Base-by-base conservation (phyloP, 2,113 vertebrate genomes). In the Melanerpes formicivorus region DNA sequence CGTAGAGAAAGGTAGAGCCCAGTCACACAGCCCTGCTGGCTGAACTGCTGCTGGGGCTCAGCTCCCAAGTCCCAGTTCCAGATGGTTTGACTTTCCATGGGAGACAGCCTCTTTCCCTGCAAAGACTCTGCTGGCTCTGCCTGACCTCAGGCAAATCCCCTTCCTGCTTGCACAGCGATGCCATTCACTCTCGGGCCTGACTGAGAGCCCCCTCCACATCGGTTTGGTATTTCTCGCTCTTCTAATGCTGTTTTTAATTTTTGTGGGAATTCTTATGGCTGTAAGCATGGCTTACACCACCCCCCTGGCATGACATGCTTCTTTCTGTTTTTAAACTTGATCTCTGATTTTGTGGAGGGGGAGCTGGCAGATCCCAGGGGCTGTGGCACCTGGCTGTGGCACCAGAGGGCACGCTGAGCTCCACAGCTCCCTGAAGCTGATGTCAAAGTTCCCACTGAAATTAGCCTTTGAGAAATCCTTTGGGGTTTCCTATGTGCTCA, bases 391-490 rank as follows among this genome's bases (percentile, higher is more conserved):
- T n/a, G 55, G n/a, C 65, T 85, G 21, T 70, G 65, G 76, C 62
- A 76, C 18, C 64, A 91, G 82, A 66, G 88, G 46, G 64, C 81
- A 30, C 29, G 56, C 76, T 63, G 80, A 73, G 60, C 69, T 73
- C 46, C 64, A 18, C 15, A 18, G 76, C 46, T 52, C 27, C 4
- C 52, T 55, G 44, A 37, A 66, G 23, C 30, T 26, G 34, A 78
- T 21, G 30, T 34, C 66, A 76, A 84, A 44, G 3, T 63, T 62
- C 48, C 81, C 34, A 30, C 78, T 63, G 23, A 76, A 89, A 79
- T n/a, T 14, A 37, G 7, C 56, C 83, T 93, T 64, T 16, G 40
- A 48, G 5, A 64, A 83, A 55, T 26, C 3, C 3, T 76, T 66
- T 30, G 48, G 29, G 13, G 15, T 55, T 63, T 30, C 29, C 19